Conservation (phyloP, 1,140 invertebrate species). For the Diplogasteroides magnus region DNA sequence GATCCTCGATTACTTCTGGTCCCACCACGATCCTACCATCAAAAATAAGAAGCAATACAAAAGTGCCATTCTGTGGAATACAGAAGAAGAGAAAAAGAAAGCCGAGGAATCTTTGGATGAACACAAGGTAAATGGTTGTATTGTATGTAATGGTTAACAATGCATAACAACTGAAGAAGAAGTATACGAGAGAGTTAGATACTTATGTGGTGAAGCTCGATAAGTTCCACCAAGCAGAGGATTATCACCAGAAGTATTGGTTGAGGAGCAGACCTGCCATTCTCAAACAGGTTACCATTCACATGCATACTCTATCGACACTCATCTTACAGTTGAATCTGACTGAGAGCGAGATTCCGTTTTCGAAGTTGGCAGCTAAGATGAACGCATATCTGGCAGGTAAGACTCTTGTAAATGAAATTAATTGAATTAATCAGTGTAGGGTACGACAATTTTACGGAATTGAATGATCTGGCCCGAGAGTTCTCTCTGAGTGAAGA, state of each 20-base stretch:
- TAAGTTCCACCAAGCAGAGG: conserved; percentile 51
- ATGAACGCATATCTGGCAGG: conserved; percentile 36
- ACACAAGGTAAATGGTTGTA: conserved; percentile 40
- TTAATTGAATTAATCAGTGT: conserved; percentile 25
- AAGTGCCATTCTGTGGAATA: conserved; percentile 83
- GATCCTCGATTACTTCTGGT: conserved; percentile 80
- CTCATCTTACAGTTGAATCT: conserved; percentile 38
- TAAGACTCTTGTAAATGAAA: neutral
- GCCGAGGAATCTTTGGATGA: conserved; percentile 71
- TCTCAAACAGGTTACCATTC: conserved; percentile 33
- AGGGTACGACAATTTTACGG: conserved; percentile 40
- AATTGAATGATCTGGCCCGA: conserved; percentile 37
- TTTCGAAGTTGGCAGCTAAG: conserved; percentile 44
- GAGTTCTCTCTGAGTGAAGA: conserved; percentile 38
- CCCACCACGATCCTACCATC: conserved; percentile 78
- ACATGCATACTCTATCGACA: neutral
- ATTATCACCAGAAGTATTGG: conserved; percentile 54
- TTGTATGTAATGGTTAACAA: neutral
- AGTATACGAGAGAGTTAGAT: conserved; percentile 34
- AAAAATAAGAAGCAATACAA: conserved; percentile 82
- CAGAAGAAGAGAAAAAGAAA: conserved; percentile 73
- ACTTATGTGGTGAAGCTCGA: conserved; percentile 48
- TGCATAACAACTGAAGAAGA: conserved; percentile 17
- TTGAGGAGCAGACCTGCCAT: conserved; percentile 43
- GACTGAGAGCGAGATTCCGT: conserved; percentile 41